Percentiles rank a stretch among this genome's conserved stretches.
These are phyloP conservation scores for Trematomus loennbergii DNA, from an alignment of 2,113 vertebrate genomes.

Conservation along the genomic window DNA sequence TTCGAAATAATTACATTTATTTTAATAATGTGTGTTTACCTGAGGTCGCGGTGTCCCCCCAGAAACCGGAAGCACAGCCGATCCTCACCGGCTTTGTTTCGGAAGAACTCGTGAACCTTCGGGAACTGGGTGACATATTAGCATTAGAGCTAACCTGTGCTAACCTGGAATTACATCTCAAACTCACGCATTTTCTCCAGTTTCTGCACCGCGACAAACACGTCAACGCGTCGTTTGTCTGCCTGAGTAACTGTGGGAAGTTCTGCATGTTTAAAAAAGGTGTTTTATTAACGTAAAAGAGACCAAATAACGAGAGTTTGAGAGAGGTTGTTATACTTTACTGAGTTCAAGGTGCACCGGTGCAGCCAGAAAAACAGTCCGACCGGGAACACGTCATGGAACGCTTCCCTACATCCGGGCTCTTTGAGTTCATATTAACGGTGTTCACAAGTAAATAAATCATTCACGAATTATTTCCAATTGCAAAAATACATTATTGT, in stretches of 20 bases:
- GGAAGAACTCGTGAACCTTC: neutral
- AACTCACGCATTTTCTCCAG: neutral
- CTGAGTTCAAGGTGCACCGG: slow-evolving; percentile 43
- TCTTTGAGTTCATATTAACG: no score
- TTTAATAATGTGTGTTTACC: slow-evolving; percentile 68
- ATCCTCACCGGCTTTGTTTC: slow-evolving; percentile 72
- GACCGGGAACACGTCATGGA: slow-evolving; percentile 43
- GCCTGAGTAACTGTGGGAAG: neutral
- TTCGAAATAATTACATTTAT: no score
- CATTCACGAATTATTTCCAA: no score
- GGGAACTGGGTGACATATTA: neutral
- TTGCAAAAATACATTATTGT: no score
- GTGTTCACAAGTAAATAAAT: no score
- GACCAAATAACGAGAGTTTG: no score
- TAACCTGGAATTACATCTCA: neutral
- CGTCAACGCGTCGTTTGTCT: fast-evolving
- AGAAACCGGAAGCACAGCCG: slow-evolving; percentile 87
- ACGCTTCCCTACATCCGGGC: neutral
- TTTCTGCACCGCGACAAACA: neutral
- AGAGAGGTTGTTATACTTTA: no score
- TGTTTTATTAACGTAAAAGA: neutral
- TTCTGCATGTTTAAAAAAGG: neutral
- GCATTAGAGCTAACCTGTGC: neutral
- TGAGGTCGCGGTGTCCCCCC: slow-evolving; percentile 86
- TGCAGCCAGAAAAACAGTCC: slow-evolving; percentile 52